Percentiles rank a stretch among this genome's conserved stretches.
These are phyloP conservation scores for Aplysina aerophoba DNA, from an alignment of 37 sponge, comb jelly and placozoan genomes.

Conservation along the genomic window DNA sequence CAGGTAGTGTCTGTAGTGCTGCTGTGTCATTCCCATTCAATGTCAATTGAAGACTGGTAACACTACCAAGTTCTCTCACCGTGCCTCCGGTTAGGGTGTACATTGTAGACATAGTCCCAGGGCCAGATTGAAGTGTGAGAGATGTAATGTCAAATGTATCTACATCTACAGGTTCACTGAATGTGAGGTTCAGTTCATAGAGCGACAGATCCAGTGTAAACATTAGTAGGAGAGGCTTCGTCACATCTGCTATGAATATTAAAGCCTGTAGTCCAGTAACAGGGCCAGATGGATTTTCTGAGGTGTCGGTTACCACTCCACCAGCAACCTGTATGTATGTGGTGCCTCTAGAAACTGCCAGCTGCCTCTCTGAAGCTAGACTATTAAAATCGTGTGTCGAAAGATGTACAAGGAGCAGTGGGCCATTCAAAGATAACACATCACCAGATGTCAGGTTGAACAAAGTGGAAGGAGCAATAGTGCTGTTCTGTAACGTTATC, in stretches of 20 bases:
- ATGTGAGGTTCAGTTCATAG: constrained; percentile 55
- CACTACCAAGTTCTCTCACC: constrained; percentile 35
- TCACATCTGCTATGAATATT: constrained; percentile 59
- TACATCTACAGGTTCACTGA: constrained; percentile 72
- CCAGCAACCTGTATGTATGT: constrained; percentile 63
- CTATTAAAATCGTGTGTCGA: constrained; percentile 60
- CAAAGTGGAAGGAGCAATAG: neutral
- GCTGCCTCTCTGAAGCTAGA: constrained; percentile 58
- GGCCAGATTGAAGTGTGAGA: constrained; percentile 49
- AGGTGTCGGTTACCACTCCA: constrained; percentile 53
- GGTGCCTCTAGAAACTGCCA: constrained; percentile 64
- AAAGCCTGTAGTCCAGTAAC: constrained; percentile 27
- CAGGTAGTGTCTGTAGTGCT: constrained; percentile 53
- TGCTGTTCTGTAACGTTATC: constrained; percentile 47
- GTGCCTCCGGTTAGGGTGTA: constrained; percentile 69
- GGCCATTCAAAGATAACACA: neutral
- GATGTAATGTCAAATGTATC: constrained; percentile 47
- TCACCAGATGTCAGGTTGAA: constrained; percentile 46
- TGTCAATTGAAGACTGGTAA: constrained; percentile 46
- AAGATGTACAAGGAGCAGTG: constrained; percentile 60
- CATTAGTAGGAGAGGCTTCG: constrained; percentile 46
- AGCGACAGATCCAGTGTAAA: constrained; percentile 52
- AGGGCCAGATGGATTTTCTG: constrained; percentile 19
- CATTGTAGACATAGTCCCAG: constrained; percentile 7
- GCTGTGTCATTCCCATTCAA: constrained; percentile 66